Conservation (phyloP, 2,888 invertebrate species). For the Amiota mariae region DNA sequence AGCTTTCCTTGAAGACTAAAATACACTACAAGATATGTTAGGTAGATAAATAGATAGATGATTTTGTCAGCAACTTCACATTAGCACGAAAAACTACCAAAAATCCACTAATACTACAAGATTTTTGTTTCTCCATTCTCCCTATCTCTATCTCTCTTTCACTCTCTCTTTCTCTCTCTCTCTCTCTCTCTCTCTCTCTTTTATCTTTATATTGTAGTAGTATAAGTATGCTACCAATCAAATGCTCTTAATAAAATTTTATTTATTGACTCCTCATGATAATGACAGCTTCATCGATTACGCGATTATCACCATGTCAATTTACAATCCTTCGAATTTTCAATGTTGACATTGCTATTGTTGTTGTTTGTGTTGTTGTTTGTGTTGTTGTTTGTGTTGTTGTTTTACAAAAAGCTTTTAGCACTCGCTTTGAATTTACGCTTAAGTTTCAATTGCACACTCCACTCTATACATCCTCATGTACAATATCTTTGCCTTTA, state of each 20-base stretch:
- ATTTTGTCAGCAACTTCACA: slow-evolving; percentile 5
- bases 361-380: neutral
- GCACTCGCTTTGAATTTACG: slow-evolving; percentile 42
- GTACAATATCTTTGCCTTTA: slow-evolving; percentile 27
- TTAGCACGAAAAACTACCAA: neutral
- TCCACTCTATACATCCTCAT: too few species aligned
- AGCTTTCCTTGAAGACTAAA: too few species aligned
- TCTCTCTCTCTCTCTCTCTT: too few species aligned
- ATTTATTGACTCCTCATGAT: slow-evolving; percentile 64
- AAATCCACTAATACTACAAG: too few species aligned
- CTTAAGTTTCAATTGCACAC: slow-evolving; percentile 22
- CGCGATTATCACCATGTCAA: slow-evolving; percentile 65
- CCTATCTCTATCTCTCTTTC: too few species aligned
- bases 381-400: neutral
- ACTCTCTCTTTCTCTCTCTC: too few species aligned
- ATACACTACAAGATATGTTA: too few species aligned
- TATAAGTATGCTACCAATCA: too few species aligned
- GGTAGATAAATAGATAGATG: neutral
- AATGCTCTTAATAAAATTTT: slow-evolving; percentile 38
- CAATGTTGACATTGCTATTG: slow-evolving; percentile 38
- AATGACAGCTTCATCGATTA: slow-evolving; percentile 68
- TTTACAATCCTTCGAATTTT: slow-evolving; percentile 58
- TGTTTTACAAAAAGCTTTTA: slow-evolving; percentile 55
- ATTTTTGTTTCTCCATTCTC: too few species aligned
- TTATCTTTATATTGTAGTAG: too few species aligned